Evolutionary conservation across 2,797 vertebrate species (phyloP), one percentile per base, ranked within the genome.

Genomic region (Tangara arthus): DNA sequence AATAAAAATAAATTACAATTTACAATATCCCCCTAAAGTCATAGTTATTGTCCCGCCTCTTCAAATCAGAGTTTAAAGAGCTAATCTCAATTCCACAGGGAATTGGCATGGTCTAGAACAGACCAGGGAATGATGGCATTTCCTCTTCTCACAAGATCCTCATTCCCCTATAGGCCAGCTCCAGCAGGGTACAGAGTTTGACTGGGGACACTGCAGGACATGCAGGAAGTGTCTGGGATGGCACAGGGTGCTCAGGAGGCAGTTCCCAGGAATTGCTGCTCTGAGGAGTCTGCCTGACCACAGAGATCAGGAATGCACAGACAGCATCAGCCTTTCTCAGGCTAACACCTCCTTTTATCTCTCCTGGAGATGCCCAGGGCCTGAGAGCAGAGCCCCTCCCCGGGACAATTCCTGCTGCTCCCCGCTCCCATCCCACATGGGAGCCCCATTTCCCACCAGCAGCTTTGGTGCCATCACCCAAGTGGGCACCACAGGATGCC

Each of bases 391-490:
- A n/a, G 5, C 28, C 35, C 35, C 34, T 26, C 28, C 1, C 19
- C 1, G 47, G 47, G 21, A 32, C 35, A 12, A 4, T 0, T 7
- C 28, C 64, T 32, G 50, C 55, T 64, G 39, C 30, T 53, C 35
- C 60, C 37, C 18, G 13, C 27, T 34, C 19, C 12, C 11, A n/a
- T 5, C 41, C 78, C 52, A 5, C 53, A 1, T 0, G 21, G 6
- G 27, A 44, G 7, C 52, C 12, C 5, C 52, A 2, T 12, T 42
- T 30, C 42, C 65, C 15, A 0, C 9, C 50, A 34, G 73, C 22
- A 27, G 10, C 3, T 5, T 18, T 1, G 35, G 5, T 8, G 7
- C 5, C 53, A 13, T 8, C 41, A 0, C 1, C 4, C 55, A 13
- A 1, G 6, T 0, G 59, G 24, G 32, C 20, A 37, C 24, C 13